Percentiles rank a stretch among this genome's conserved stretches.
Conservation (phyloP, 2,888 invertebrate species). For the Quadriops clusia region DNA sequence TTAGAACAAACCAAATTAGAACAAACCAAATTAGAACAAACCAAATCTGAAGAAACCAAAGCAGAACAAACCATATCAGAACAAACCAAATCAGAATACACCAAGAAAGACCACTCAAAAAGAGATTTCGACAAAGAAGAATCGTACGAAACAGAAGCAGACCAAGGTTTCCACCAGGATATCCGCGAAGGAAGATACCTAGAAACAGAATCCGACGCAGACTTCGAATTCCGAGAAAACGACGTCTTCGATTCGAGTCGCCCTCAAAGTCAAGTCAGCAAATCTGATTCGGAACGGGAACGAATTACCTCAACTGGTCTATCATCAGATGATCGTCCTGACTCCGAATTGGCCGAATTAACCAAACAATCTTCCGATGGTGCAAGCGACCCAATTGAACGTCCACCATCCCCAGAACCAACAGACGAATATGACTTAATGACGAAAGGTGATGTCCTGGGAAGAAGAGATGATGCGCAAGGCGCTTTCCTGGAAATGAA, state of each 20-base stretch:
- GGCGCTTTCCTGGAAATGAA: slow-evolving; percentile 8
- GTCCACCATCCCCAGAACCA: slow-evolving; percentile 42
- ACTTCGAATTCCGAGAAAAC: slow-evolving; percentile 14
- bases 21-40: too few species aligned
- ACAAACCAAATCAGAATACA: too few species aligned
- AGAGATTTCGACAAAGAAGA: too few species aligned
- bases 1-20: too few species aligned
- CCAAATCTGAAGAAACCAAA: too few species aligned
- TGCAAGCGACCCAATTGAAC: slow-evolving; percentile 38
- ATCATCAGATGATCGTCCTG: slow-evolving; percentile 34
- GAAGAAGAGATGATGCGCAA: slow-evolving; percentile 8
- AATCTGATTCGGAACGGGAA: slow-evolving; percentile 31
- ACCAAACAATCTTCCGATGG: slow-evolving; percentile 32
- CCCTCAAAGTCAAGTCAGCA: slow-evolving; percentile 28
- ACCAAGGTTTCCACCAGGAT: slow-evolving; percentile 35
- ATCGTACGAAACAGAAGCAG: slow-evolving; percentile 37
- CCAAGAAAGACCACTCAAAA: too few species aligned
- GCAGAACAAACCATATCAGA: too few species aligned
- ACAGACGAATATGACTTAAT: slow-evolving; percentile 24
- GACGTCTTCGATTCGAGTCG: slow-evolving; percentile 19
- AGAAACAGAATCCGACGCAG: slow-evolving; percentile 25
- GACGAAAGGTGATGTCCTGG: slow-evolving; percentile 3
- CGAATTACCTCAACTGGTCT: slow-evolving; percentile 31
- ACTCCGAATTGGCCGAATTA: slow-evolving; percentile 34
- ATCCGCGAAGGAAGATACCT: slow-evolving; percentile 31